These are phyloP conservation scores for Poeciliopsis retropinna DNA, from an alignment of 2,113 vertebrate species.

Conservation along the genomic window DNA sequence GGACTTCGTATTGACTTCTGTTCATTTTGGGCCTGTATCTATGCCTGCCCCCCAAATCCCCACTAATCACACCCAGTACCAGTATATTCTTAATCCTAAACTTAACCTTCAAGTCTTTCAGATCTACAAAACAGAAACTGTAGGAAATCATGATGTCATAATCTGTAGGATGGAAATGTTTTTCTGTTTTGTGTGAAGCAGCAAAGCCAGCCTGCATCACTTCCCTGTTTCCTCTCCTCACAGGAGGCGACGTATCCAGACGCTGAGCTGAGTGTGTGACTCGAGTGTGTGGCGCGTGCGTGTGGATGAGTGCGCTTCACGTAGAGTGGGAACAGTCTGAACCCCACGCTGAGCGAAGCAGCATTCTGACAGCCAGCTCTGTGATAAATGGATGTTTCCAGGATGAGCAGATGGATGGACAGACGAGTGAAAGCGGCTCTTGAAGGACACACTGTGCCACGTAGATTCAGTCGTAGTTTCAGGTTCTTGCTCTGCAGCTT, in stretches of 20 bases:
- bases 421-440: constrained; percentile 5
- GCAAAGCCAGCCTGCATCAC: not conserved
- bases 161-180: not conserved
- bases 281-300: not conserved
- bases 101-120: too few species aligned
- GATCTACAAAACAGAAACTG: too few species aligned
- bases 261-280: constrained; percentile 61
- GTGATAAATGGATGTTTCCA: constrained; percentile 15
- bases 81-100: too few species aligned
- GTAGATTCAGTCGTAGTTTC: not conserved
- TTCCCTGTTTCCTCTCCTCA: constrained; percentile 22
- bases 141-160: not conserved
- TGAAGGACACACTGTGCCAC: constrained; percentile 4
- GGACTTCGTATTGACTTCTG: too few species aligned
- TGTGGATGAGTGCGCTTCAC: not conserved
- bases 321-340: not conserved
- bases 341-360: not conserved
- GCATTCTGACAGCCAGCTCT: not conserved
- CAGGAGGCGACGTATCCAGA: constrained; percentile 81
- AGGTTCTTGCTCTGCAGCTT: constrained; percentile 10
- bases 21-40: too few species aligned
- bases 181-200: too few species aligned
- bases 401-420: constrained; percentile 23
- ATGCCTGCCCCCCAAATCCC: too few species aligned
- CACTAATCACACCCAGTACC: too few species aligned